A percentile compares a stretch with the other conserved stretches of the same genome.
Conservation (phyloP, 1,140 invertebrate species). For the Platorchestia sp. region DNA sequence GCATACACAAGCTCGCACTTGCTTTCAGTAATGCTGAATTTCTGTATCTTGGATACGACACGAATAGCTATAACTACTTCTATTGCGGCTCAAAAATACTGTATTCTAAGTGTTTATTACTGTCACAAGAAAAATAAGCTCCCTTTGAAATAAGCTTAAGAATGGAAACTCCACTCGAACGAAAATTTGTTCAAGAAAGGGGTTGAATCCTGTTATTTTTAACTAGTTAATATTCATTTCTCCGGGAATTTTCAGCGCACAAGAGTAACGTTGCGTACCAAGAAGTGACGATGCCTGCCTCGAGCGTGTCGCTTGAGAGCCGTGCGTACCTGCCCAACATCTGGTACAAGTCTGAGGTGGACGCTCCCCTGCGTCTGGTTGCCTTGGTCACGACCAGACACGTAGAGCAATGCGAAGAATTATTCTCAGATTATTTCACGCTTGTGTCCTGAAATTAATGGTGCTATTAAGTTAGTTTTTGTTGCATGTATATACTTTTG, state of each 20-base stretch:
- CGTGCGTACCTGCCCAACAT: slow-evolving; percentile 64
- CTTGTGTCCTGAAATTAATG: slow-evolving; percentile 56
- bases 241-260: slow-evolving; percentile 53
- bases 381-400: slow-evolving; percentile 64
- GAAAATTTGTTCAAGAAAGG: no score
- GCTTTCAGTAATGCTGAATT: no score
- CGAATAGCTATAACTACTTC: no score
- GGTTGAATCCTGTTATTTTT: no score
- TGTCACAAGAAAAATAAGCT: no score
- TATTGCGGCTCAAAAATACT: no score
- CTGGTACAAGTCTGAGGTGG: slow-evolving; percentile 59
- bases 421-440: slow-evolving; percentile 67
- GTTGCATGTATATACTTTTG: background rate
- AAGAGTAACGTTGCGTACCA: slow-evolving; percentile 67
- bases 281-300: slow-evolving; percentile 60
- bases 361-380: slow-evolving; percentile 62
- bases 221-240: no score
- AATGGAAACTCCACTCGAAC: no score
- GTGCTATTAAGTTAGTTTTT: background rate
- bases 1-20: no score
- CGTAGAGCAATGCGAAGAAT: slow-evolving; percentile 60
- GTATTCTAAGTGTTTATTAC: no score
- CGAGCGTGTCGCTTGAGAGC: slow-evolving; percentile 53
- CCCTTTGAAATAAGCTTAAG: no score
- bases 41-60: no score